Conservation (phyloP, 1,140 invertebrate species). For the Cydia pomonella region DNA sequence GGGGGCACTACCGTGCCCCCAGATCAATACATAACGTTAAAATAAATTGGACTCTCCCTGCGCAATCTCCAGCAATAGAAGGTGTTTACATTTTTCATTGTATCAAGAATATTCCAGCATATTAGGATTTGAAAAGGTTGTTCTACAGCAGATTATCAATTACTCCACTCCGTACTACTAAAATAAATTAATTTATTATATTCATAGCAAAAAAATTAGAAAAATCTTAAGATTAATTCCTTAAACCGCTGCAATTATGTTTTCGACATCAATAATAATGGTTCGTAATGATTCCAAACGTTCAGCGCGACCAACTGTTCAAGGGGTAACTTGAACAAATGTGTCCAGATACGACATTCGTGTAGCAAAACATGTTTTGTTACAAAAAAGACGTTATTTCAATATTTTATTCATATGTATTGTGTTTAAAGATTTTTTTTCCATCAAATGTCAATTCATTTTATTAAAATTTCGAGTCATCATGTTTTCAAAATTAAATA, state of each 20-base stretch:
- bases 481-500: no score
- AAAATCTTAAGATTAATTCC: not conserved
- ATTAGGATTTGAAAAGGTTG: no score
- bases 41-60: not conserved
- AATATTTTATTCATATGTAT: no score
- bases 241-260: slow-evolving; percentile 7
- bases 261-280: slow-evolving; percentile 20
- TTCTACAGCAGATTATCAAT: no score
- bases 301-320: slow-evolving; percentile 20
- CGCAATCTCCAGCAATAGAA: no score
- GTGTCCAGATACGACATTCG: not conserved
- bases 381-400: not conserved
- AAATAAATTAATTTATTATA: not conserved
- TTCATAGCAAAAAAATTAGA: not conserved
- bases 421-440: no score
- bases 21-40: not conserved
- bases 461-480: no score
- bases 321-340: not conserved
- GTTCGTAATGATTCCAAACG: slow-evolving; percentile 21
- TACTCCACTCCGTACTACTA: no score
- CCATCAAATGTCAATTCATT: no score
- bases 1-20: no score
- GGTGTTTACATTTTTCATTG: no score
- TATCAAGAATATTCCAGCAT: no score
- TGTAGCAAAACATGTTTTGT: not conserved